Conservation (phyloP, 2,888 invertebrate species). For the Leptogaster cylindrica region DNA sequence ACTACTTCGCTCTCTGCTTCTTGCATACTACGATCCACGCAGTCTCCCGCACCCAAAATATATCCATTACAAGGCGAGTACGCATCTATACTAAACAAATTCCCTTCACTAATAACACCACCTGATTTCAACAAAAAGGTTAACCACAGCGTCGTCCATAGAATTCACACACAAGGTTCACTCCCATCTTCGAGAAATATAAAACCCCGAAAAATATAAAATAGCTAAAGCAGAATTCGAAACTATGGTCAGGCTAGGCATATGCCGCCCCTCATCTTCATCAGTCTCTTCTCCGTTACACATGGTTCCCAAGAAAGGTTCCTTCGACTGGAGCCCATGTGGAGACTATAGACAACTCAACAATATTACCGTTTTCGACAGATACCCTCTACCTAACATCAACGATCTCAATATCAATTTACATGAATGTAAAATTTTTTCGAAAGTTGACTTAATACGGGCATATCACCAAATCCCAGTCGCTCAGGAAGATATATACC, state of each 20-base stretch:
- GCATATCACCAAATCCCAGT: too few relatives aligned
- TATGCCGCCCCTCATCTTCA: slow-evolving; percentile 50
- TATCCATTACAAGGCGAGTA: not conserved
- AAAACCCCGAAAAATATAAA: slow-evolving; percentile 48
- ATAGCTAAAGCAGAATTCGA: slow-evolving; percentile 50
- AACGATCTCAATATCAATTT: too few relatives aligned
- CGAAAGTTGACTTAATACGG: too few relatives aligned
- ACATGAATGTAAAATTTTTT: too few relatives aligned
- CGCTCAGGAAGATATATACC: too few relatives aligned
- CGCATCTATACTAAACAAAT: not conserved
- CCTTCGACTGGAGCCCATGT: slow-evolving; percentile 23
- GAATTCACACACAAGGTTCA: not conserved
- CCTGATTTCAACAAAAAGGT: not conserved
- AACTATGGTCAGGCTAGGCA: slow-evolving; percentile 48
- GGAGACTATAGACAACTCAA: not conserved
- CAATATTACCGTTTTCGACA: not conserved
- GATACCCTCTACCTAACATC: not conserved
- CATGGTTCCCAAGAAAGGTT: slow-evolving; percentile 48
- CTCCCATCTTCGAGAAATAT: slow-evolving; percentile 38
- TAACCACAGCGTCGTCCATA: not conserved
- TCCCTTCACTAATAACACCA: not conserved
- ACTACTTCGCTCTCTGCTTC: not conserved
- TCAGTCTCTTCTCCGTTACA: slow-evolving; percentile 51
- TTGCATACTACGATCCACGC: not conserved
- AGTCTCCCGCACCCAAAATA: not conserved